A percentile compares a stretch with the other conserved stretches of the same genome.
Evolutionary conservation across 2,113 vertebrate genomes (phyloP).

Genomic region (Phylloscopus whistleri): DNA sequence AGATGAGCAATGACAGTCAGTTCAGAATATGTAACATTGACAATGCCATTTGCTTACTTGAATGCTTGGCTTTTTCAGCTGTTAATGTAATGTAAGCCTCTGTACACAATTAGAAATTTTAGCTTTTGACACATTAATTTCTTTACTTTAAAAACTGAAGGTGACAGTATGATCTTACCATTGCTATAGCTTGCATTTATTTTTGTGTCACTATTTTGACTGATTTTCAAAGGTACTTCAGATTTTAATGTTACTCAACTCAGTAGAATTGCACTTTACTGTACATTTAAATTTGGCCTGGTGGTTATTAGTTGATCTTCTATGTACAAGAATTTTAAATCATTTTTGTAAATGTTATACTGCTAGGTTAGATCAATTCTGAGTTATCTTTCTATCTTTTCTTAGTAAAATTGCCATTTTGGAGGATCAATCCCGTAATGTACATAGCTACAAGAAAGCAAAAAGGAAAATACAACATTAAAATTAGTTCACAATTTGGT

Average conservation of each 20-base stretch:
- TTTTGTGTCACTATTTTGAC: background rate
- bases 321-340: background rate
- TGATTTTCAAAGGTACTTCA: background rate
- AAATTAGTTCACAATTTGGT: background rate
- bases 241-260: background rate
- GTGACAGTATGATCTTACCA: background rate
- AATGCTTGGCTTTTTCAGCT: background rate
- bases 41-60: background rate
- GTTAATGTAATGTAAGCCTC: background rate
- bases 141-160: background rate
- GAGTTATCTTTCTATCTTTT: background rate
- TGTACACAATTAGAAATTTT: background rate
- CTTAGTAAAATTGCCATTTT: background rate
- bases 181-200: background rate
- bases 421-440: background rate
- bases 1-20: accelerated
- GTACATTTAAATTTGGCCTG: background rate
- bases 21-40: background rate
- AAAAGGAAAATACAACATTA: background rate
- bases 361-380: background rate
- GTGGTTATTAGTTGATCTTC: background rate
- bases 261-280: background rate
- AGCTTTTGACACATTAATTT: background rate
- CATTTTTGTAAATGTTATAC: background rate
- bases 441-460: background rate